These are phyloP conservation scores for Pseudachorutes palmiensis DNA, from an alignment of 1,140 invertebrate species.

Conservation along the genomic window DNA sequence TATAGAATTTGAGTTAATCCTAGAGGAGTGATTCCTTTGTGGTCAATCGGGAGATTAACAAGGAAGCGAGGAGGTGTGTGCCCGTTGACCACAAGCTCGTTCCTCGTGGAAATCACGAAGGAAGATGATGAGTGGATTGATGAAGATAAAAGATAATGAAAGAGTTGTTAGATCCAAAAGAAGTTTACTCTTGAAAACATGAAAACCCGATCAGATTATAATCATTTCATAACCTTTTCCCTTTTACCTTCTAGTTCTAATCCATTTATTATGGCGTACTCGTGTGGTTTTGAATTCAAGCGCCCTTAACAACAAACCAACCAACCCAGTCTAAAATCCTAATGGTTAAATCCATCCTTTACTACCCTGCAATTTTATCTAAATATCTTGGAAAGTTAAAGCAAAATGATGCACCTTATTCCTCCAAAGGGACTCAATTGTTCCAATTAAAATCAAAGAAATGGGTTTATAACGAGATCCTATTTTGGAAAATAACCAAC, in stretches of 20 bases:
- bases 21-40: too few species aligned
- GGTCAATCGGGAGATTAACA: neutral
- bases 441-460: neutral
- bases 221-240: neutral
- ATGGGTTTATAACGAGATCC: neutral
- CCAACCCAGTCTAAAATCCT: too few species aligned
- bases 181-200: neutral
- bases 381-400: too few species aligned
- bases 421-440: neutral
- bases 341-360: neutral
- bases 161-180: neutral
- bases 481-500: neutral
- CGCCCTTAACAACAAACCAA: too few species aligned
- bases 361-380: neutral
- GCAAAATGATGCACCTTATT: neutral
- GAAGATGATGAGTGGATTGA: neutral
- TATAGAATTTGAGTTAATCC: neutral
- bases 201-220: conserved; percentile 1
- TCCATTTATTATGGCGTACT: too few species aligned
- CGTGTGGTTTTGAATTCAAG: too few species aligned
- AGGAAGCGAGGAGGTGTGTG: neutral
- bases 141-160: neutral
- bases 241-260: neutral
- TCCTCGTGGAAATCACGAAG: neutral
- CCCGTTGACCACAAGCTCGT: neutral